Conservation (phyloP, 1,140 invertebrate genomes). For the Brachionus calyciflorus region DNA sequence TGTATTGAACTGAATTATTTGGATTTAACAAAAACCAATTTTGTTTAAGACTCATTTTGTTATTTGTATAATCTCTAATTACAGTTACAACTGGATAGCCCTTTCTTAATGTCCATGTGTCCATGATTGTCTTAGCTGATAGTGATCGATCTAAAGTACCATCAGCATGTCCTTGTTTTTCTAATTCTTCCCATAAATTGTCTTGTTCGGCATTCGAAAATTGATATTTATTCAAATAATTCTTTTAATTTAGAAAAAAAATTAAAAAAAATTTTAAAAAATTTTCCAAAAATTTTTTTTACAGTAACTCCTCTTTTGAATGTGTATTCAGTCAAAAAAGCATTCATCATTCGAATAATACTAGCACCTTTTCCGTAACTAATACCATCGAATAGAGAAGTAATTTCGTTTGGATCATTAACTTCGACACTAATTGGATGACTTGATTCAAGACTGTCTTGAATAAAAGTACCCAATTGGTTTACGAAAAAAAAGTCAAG, state of each 20-base stretch:
- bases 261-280: constrained; percentile 52
- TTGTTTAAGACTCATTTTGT: constrained; percentile 69
- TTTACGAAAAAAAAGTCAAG: constrained; percentile 55
- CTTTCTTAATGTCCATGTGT: constrained; percentile 59
- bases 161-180: constrained; percentile 54
- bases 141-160: constrained; percentile 64
- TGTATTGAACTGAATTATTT: neutral
- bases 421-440: constrained; percentile 61
- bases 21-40: constrained; percentile 57
- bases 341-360: constrained; percentile 91
- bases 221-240: constrained; percentile 53
- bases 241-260: constrained; percentile 65
- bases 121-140: constrained; percentile 65
- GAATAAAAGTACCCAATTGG: neutral
- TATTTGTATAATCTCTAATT: constrained; percentile 55
- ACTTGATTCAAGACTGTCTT: constrained; percentile 53
- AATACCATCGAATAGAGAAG: constrained; percentile 62
- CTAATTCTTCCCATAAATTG: constrained; percentile 63
- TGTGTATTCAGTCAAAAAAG: constrained; percentile 78
- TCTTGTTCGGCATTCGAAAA: constrained; percentile 57
- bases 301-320: constrained; percentile 77
- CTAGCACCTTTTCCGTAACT: constrained; percentile 66
- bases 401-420: constrained; percentile 58
- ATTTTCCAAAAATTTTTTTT: constrained; percentile 53
- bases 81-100: constrained; percentile 53